phyloP scores from a whole-genome alignment of 1,140 invertebrate species.

The Bombus polaris region DNA sequence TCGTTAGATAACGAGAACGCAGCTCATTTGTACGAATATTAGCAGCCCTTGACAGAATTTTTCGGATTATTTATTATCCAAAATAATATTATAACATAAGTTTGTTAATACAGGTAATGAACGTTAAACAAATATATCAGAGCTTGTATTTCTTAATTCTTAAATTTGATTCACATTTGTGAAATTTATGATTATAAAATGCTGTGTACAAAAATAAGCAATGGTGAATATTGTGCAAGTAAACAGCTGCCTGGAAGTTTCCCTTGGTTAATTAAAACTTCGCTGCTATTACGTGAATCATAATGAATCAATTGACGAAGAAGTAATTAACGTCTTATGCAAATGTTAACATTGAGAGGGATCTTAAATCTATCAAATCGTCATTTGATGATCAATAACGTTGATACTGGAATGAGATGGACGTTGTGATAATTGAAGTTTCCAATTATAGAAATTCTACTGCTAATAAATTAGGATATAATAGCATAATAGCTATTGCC shows the following conservation, averaged over 20 bases:
- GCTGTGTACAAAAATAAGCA: too few species aligned
- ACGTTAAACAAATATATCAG: too few species aligned
- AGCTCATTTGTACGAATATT: constrained; percentile 35
- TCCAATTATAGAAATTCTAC: not conserved
- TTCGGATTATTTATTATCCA: not conserved
- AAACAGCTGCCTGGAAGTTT: not conserved
- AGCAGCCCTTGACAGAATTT: not conserved
- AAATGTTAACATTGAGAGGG: not conserved
- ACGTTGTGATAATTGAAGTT: not conserved
- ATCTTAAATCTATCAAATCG: not conserved
- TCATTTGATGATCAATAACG: not conserved
- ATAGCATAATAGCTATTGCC: not conserved
- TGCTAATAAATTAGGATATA: not conserved
- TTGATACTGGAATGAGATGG: not conserved
- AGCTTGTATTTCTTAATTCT: too few species aligned
- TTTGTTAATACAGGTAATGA: too few species aligned
- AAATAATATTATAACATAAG: not conserved
- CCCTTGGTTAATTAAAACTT: not conserved
- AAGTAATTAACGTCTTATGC: not conserved
- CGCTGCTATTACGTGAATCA: not conserved
- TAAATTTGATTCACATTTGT: too few species aligned
- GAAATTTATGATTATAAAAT: too few species aligned
- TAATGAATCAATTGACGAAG: not conserved
- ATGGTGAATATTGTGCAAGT: constrained; percentile 18
- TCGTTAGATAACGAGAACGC: not conserved